Evolutionary conservation across 2,888 invertebrate genomes (phyloP).

Genomic region (Lamproptera curius): DNA sequence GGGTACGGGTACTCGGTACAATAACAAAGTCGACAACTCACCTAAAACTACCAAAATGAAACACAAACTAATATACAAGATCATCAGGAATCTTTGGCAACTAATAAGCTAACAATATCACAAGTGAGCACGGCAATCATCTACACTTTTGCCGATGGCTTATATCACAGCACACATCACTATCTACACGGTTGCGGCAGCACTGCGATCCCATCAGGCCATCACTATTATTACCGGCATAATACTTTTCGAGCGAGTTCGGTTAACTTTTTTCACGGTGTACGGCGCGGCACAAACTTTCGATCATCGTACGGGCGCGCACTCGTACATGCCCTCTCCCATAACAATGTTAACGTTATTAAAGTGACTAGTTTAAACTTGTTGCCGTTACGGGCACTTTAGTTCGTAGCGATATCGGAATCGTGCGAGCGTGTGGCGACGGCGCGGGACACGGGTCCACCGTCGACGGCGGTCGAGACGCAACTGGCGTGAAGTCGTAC

Average conservation of each 20-base stretch:
- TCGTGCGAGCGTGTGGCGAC: slow-evolving; percentile 61
- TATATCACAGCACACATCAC: slow-evolving; percentile 76
- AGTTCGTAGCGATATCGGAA: slow-evolving; percentile 57
- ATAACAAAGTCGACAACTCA: slow-evolving; percentile 45
- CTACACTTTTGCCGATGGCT: slow-evolving; percentile 69
- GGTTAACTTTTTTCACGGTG: slow-evolving; percentile 65
- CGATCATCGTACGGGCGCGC: slow-evolving; percentile 61
- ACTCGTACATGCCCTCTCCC: slow-evolving; percentile 48
- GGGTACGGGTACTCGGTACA: slow-evolving; percentile 30
- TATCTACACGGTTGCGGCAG: slow-evolving; percentile 67
- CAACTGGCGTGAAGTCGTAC: slow-evolving; percentile 71
- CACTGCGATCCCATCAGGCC: slow-evolving; percentile 75
- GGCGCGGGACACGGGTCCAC: slow-evolving; percentile 53
- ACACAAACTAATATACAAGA: slow-evolving; percentile 78
- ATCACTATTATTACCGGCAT: slow-evolving; percentile 66
- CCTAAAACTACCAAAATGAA: slow-evolving; percentile 78
- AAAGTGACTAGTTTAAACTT: slow-evolving; percentile 36
- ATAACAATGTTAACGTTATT: slow-evolving; percentile 47
- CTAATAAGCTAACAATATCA: slow-evolving; percentile 75
- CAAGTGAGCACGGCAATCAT: slow-evolving; percentile 69
- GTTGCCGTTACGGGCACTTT: slow-evolving; percentile 52
- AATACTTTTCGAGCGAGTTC: slow-evolving; percentile 67
- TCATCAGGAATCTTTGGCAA: slow-evolving; percentile 78
- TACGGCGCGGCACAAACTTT: slow-evolving; percentile 58
- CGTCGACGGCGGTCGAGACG: slow-evolving; percentile 52